Base-by-base conservation (phyloP, 1,140 invertebrate genomes). In the Rhagoletis pomonella region DNA sequence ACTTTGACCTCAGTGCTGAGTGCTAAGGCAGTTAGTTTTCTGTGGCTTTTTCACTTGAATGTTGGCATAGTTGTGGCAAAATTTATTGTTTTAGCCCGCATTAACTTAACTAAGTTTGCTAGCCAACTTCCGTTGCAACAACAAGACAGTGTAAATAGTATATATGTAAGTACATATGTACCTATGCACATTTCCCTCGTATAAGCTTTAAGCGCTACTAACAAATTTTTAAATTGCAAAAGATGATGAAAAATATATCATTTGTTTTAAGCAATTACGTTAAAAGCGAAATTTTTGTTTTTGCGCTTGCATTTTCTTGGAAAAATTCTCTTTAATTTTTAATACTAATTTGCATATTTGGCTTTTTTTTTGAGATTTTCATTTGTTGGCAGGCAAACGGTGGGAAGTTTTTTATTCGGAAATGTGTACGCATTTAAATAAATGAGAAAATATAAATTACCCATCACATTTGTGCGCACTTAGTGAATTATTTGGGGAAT, bases 81-180 rank as follows among this genome's bases (percentile, higher is more conserved):
- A 73, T 73, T 81, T 58, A 81, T 81, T 81, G 47, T 81, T 81
- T 81, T 81, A 58, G 73, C 42, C 47, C 19, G 47, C 47, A 55
- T 81, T 81, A 81, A 50, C 7, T 55, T 81, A 81, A 81, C 19
- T 81, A 17, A 81, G 17, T 14, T 50, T 73, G 10, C 42, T 73
- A 42, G 3, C 67, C 29, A 73, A 73, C 10, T 73, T 73, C 14
- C 42, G 44, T 44, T 44, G 42, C 42, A 14, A 62, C n/a, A 14
- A 4, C 60, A 10, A 55, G 50, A 3, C 29, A 29, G 29, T 29
- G 29, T 29, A 29, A 29, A 29, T 55, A 9, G 9, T n/a, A 62
- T n/a, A 4, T 17, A 62, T 9, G 60, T 62, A 62, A 62, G 29
- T 29, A 29, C 29, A 29, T 29, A 29, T 29, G 29, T 29, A 29